Percentiles rank a stretch among this genome's conserved stretches.
Evolutionary conservation across 2,888 invertebrate genomes (phyloP).

Genomic region (Heliconius erato): DNA sequence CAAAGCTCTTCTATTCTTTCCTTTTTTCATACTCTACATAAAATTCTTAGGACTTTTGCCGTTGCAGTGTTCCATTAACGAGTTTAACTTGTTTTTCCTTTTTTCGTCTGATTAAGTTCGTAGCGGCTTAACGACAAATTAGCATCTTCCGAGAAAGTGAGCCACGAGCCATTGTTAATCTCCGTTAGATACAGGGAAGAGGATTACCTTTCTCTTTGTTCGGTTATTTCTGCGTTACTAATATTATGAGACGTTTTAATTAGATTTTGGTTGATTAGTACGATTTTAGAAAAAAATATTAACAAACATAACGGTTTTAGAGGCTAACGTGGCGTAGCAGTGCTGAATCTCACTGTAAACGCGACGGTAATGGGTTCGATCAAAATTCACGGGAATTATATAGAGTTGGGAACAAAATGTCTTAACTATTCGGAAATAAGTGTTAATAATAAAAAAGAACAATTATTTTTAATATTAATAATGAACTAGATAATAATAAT

Average conservation of each 20-base stretch:
- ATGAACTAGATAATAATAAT: not conserved
- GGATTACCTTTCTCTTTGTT: slow-evolving; percentile 8
- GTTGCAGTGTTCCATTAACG: slow-evolving; percentile 32
- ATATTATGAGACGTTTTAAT: slow-evolving; percentile 37
- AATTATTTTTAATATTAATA: not conserved
- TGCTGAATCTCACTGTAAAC: no score
- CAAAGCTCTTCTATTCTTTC: not conserved
- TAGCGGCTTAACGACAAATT: slow-evolving; percentile 49
- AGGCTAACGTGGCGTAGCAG: not conserved
- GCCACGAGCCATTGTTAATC: slow-evolving; percentile 49
- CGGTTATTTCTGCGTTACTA: not conserved
- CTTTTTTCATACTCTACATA: not conserved
- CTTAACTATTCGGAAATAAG: not conserved
- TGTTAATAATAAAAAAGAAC: not conserved
- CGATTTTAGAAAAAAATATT: not conserved
- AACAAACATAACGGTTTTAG: not conserved
- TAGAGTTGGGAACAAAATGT: not conserved
- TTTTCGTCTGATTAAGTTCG: slow-evolving; percentile 45
- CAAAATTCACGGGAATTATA: no score
- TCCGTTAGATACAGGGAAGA: slow-evolving; percentile 24
- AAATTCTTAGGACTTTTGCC: slow-evolving; percentile 29
- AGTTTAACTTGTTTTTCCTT: slow-evolving; percentile 34
- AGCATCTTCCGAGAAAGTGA: slow-evolving; percentile 46
- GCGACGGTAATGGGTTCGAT: no score
- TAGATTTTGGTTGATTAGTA: slow-evolving; percentile 42